These are phyloP conservation scores for Brenthis daphne DNA, from an alignment of 2,888 invertebrate genomes.

Conservation along the genomic window DNA sequence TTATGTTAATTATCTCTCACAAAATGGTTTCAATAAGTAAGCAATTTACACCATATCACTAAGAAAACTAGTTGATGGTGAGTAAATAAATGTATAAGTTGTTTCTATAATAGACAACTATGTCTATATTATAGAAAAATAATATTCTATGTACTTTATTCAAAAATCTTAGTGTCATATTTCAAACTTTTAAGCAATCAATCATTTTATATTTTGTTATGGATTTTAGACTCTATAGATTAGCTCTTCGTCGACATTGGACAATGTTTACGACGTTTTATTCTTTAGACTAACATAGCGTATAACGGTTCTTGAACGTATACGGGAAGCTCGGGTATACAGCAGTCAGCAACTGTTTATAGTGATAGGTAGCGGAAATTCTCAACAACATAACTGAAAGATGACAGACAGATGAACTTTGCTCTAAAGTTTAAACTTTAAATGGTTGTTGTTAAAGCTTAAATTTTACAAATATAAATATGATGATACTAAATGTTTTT, in stretches of 20 bases:
- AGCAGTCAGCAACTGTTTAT: conserved; percentile 17
- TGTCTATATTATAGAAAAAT: no score
- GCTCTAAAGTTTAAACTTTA: no score
- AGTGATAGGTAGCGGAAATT: conserved; percentile 35
- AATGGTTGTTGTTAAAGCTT: no score
- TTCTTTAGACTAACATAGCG: conserved; percentile 12
- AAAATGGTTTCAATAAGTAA: conserved; percentile 17
- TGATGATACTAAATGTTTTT: no score
- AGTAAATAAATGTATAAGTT: background rate
- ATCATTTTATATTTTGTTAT: no score
- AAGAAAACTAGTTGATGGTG: conserved; percentile 1
- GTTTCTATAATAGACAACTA: no score
- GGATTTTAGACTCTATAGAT: background rate
- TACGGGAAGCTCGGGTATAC: conserved; percentile 25
- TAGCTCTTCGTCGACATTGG: background rate
- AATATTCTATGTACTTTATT: no score
- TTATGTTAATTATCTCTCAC: conserved; percentile 24
- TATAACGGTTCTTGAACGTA: conserved; percentile 26
- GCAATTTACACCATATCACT: background rate
- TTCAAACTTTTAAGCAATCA: no score
- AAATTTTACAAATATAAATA: no score
- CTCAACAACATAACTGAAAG: conserved; percentile 27
- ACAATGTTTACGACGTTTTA: background rate
- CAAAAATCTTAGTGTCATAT: no score
- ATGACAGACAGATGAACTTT: background rate